A percentile compares a stretch with the other conserved stretches of the same genome.
phyloP scores from a whole-genome alignment of 1,140 invertebrate genomes.

The Drosophila hydei region DNA sequence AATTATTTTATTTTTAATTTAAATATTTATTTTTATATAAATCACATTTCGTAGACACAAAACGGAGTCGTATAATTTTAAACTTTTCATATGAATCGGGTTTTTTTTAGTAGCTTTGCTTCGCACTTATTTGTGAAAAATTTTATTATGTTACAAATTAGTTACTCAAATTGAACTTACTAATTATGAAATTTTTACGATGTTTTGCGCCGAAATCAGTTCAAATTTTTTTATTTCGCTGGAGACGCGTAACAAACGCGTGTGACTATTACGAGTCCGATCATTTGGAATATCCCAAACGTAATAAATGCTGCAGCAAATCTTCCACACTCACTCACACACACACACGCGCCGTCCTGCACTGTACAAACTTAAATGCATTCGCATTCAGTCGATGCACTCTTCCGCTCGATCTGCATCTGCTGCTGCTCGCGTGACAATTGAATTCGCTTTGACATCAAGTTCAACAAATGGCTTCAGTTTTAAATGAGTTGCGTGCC shows the following conservation, averaged over 20 bases:
- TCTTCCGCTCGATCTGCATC: slow-evolving; percentile 32
- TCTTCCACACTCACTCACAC: background rate
- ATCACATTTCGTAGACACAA: background rate
- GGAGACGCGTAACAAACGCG: background rate
- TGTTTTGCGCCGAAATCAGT: slow-evolving; percentile 26
- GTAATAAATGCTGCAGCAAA: too few relatives aligned
- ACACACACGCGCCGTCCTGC: background rate
- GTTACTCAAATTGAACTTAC: slow-evolving; percentile 61
- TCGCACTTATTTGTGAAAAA: slow-evolving; percentile 62
- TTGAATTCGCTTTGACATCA: slow-evolving; percentile 70
- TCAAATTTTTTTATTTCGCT: slow-evolving; percentile 16
- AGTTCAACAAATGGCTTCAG: slow-evolving; percentile 65
- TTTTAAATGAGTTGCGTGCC: slow-evolving; percentile 65
- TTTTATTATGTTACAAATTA: slow-evolving; percentile 56
- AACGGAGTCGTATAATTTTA: slow-evolving; percentile 11
- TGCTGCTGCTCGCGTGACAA: slow-evolving; percentile 68
- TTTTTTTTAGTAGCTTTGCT: slow-evolving; percentile 46
- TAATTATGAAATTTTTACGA: slow-evolving; percentile 57
- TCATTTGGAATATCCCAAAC: slow-evolving; percentile 1
- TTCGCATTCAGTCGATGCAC: slow-evolving; percentile 18
- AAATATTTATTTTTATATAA: slow-evolving; percentile 14
- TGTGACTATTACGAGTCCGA: background rate
- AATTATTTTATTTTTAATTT: background rate
- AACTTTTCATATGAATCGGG: slow-evolving; percentile 9
- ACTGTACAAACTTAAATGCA: background rate